Evolutionary conservation across 2,888 invertebrate species (phyloP).

Genomic region (Lepidocyrtinus sp.): DNA sequence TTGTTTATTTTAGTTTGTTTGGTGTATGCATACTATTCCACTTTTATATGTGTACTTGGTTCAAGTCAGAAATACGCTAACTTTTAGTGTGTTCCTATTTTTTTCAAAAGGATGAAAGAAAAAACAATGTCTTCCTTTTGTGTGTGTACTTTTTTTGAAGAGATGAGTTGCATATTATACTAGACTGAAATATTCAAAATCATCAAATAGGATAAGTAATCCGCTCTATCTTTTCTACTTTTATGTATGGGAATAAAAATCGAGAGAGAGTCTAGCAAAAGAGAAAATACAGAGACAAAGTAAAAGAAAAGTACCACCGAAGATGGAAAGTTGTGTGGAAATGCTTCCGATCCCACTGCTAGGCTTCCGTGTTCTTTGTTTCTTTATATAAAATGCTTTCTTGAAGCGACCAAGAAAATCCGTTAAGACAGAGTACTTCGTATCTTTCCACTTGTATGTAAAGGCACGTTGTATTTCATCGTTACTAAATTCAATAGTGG

Average conservation of each 20-base stretch:
- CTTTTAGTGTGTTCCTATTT: slow-evolving; percentile 3
- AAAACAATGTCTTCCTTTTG: slow-evolving; percentile 13
- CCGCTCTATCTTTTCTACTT: neutral
- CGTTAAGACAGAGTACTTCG: no score
- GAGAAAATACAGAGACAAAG: slow-evolving; percentile 15
- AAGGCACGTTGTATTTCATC: slow-evolving; percentile 29
- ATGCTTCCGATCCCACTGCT: neutral
- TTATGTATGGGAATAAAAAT: slow-evolving; percentile 19
- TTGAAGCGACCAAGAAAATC: neutral
- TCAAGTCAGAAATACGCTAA: neutral
- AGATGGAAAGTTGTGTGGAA: neutral
- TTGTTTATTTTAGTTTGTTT: neutral
- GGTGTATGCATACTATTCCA: neutral
- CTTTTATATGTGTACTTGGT: neutral
- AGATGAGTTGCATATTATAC: slow-evolving; percentile 10
- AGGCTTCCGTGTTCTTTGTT: neutral
- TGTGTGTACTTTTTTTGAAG: slow-evolving; percentile 1
- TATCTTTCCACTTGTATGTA: slow-evolving; percentile 8
- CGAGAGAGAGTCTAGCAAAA: slow-evolving; percentile 23
- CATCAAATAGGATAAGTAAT: slow-evolving; percentile 28
- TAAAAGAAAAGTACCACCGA: slow-evolving; percentile 3
- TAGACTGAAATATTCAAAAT: slow-evolving; percentile 22
- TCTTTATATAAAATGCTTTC: neutral
- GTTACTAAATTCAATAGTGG: slow-evolving; percentile 39
- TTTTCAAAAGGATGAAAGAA: slow-evolving; percentile 13